These are phyloP conservation scores for Melipona quadrifasciata DNA, from an alignment of 1,140 invertebrate species.

Conservation along the genomic window DNA sequence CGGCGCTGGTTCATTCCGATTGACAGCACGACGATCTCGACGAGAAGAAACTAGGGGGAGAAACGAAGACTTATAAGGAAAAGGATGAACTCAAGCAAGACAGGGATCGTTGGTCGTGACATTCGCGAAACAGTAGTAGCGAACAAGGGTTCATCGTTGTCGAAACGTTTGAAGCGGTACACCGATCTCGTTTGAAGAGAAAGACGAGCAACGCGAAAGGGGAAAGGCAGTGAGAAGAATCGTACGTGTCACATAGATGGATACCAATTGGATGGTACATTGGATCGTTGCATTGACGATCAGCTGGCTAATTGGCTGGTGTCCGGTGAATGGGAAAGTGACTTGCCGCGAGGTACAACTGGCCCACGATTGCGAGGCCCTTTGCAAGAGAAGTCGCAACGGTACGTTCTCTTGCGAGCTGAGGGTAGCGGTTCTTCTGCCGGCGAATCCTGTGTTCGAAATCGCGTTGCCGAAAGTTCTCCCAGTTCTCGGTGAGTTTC, in stretches of 20 bases:
- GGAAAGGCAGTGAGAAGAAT: neutral
- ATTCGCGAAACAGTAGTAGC: neutral
- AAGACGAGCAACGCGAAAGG: neutral
- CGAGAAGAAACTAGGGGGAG: neutral
- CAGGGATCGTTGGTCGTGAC: neutral
- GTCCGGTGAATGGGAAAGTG: constrained; percentile 42
- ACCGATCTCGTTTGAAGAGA: neutral
- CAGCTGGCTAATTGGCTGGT: constrained; percentile 42
- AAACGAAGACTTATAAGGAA: neutral
- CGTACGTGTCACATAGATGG: constrained; percentile 59
- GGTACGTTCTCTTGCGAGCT: constrained; percentile 69
- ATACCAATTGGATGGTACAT: no score
- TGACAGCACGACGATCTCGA: neutral
- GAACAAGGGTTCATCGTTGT: neutral
- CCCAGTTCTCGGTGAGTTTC: constrained; percentile 73
- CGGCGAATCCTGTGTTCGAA: constrained; percentile 70
- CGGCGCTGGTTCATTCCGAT: neutral
- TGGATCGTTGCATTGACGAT: constrained; percentile 54
- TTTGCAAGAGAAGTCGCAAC: constrained; percentile 60
- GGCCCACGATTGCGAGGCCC: constrained; percentile 70
- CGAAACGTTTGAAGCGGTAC: neutral
- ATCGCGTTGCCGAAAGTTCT: constrained; percentile 73
- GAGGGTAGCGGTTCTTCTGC: constrained; percentile 72
- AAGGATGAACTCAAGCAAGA: constrained; percentile 16
- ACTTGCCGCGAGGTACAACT: constrained; percentile 70